Base-by-base conservation (phyloP, 2,888 invertebrate genomes). In the Camponotus fellah region DNA sequence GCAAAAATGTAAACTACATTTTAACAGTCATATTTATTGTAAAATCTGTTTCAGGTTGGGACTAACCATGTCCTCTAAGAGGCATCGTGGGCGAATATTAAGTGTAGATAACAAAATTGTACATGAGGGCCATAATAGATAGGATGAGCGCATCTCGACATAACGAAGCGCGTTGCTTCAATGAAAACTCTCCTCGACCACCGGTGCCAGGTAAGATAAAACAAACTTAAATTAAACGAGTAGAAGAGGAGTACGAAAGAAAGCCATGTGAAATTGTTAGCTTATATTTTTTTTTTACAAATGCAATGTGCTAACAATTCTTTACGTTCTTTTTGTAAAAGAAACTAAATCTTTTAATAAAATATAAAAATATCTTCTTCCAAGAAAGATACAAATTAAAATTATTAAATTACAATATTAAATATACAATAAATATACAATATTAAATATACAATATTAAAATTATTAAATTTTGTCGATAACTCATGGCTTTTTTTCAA, bases 171-270 rank as follows among this genome's bases (percentile, higher is more conserved):
- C 94, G 94, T 90, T 94, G 94, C 92, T 95, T 95, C 94, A 94
- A 94, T 95, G 96, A 97, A 95, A 97, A 97, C 96, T 96, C 97
- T 95, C 97, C 97, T 95, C 96, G 98, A 96, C 98, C 98, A 95
- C 98, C 98, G 93, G 97, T 98, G 94, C 97, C 97, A 93, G 98
- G 97, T 96, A 96, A 97, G 96, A 75, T 62, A 56, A 49, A 80
- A 32, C 56, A 60, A 37, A 60, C 66, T 79, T 49, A 12, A 56
- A 17, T 37, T 14, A 46, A 65, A 72, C 8, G 17, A 65, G 6
- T 17, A 69, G 21, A 40, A 21, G 21, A 17, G 53, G 32, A 10
- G 34, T n/a, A 56, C 6, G 26, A 46, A 58, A 8, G 46, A 26
- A 62, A 32, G 3, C 2, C 8, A 74, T 49, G 12, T 12, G 17